phyloP scores from a whole-genome alignment of 2,113 vertebrate genomes.

The Cololabis saira region DNA sequence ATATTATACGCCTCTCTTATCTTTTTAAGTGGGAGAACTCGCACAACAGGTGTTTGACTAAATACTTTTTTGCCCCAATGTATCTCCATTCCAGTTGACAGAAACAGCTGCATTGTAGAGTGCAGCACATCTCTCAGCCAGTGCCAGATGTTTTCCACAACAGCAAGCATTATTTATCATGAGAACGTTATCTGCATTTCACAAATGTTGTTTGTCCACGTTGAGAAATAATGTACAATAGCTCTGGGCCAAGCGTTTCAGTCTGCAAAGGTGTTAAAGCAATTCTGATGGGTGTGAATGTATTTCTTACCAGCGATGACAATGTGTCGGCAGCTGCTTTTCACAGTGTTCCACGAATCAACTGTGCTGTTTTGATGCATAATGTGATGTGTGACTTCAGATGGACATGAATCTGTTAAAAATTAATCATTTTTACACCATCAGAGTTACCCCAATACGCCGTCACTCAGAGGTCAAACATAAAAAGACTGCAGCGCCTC shows the following conservation, averaged over 20 bases:
- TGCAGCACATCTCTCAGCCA: too few species aligned
- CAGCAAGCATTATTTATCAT: background rate
- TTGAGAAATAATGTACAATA: background rate
- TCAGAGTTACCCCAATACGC: too few species aligned
- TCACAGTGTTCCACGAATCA: background rate
- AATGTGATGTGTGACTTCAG: background rate
- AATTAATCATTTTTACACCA: too few species aligned
- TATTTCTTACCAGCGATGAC: background rate
- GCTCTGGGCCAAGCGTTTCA: background rate
- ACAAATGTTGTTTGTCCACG: slow-evolving; percentile 14
- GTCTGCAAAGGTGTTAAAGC: background rate
- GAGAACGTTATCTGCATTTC: background rate
- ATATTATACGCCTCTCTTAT: too few species aligned
- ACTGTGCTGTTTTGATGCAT: background rate
- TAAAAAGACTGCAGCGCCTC: background rate
- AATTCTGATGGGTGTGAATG: slow-evolving; percentile 30
- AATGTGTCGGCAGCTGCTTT: slow-evolving; percentile 2
- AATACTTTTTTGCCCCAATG: too few species aligned
- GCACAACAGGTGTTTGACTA: too few species aligned
- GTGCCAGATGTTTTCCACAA: too few species aligned
- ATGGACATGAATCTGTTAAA: background rate
- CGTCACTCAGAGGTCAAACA: too few species aligned
- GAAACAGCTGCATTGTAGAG: too few species aligned
- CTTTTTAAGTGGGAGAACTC: too few species aligned
- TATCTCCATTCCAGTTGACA: too few species aligned